Percentiles rank a stretch among this genome's conserved stretches.
Evolutionary conservation across 2,797 vertebrate species (phyloP).

Genomic region (Huso huso): DNA sequence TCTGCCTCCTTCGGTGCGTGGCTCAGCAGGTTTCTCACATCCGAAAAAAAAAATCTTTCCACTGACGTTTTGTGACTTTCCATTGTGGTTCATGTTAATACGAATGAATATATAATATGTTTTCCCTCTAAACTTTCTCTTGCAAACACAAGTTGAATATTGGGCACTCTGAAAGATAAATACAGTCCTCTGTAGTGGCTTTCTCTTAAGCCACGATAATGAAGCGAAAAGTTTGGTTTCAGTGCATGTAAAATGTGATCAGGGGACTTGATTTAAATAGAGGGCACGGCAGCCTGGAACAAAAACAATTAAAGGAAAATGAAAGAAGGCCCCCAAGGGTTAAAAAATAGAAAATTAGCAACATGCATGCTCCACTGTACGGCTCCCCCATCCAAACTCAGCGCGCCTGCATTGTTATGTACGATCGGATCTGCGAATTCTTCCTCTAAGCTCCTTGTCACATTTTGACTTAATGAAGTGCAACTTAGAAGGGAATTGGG

Average conservation of each 20-base stretch:
- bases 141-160: no score
- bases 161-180: no score
- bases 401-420: slow-evolving; percentile 93
- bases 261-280: slow-evolving; percentile 68
- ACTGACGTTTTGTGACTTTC: neutral
- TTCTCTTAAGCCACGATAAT: neutral
- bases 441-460: slow-evolving; percentile 99
- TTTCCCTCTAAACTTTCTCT: no score
- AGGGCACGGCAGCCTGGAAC: slow-evolving; percentile 65
- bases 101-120: no score
- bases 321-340: slow-evolving; percentile 69
- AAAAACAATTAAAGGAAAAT: slow-evolving; percentile 81
- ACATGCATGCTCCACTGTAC: slow-evolving; percentile 67
- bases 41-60: slow-evolving; percentile 36
- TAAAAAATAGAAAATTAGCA: slow-evolving; percentile 79
- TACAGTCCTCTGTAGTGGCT: no score
- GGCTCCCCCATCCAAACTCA: slow-evolving; percentile 77
- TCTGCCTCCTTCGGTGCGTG: slow-evolving; percentile 21
- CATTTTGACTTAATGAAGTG: slow-evolving; percentile 99
- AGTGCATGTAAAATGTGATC: slow-evolving; percentile 62
- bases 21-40: slow-evolving; percentile 51
- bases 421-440: slow-evolving; percentile 99
- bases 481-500: slow-evolving; percentile 99
- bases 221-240: slow-evolving; percentile 26
- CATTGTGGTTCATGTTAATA: neutral